Evolutionary conservation across 2,113 vertebrate genomes (phyloP).

Genomic region (Etheostoma spectabile): DNA sequence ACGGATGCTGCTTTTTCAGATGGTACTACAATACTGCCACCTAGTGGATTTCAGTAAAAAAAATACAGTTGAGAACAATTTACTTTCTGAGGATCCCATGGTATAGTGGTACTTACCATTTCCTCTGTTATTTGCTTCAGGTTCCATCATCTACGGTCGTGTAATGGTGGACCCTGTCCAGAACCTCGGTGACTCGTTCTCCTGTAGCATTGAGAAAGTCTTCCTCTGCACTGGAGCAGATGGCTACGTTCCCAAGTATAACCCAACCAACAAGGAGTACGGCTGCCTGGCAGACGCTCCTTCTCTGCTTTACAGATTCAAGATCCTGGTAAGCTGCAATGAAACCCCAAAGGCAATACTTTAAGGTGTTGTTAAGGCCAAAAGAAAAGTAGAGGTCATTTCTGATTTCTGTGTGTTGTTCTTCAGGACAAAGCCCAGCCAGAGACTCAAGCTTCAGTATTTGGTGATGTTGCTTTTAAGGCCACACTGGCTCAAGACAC

Average conservation of each 20-base stretch:
- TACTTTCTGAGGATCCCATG: neutral
- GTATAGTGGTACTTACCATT: neutral
- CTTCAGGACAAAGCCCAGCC: conserved; percentile 86
- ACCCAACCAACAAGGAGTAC: conserved; percentile 82
- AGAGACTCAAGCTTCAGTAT: conserved; percentile 81
- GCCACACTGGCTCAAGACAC: conserved; percentile 80
- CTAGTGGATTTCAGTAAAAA: conserved; percentile 9
- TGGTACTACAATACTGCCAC: conserved; percentile 75
- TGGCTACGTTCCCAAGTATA: conserved; percentile 86
- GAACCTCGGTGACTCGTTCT: conserved; percentile 87
- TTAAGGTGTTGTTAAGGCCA: neutral
- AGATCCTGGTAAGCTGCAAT: conserved; percentile 80
- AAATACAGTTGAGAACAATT: conserved; percentile 1
- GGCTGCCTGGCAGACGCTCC: conserved; percentile 84
- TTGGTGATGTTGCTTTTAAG: conserved; percentile 80
- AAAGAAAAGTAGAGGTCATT: neutral
- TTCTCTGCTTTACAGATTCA: conserved; percentile 86
- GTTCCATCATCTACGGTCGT: conserved; percentile 80
- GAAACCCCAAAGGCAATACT: neutral
- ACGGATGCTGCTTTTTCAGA: conserved; percentile 87
- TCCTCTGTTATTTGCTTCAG: conserved; percentile 51
- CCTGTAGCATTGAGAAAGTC: conserved; percentile 85
- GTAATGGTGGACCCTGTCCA: conserved; percentile 88
- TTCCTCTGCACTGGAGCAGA: conserved; percentile 87
- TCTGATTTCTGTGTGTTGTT: conserved; percentile 30